Conservation (phyloP, 2,888 invertebrate species). For the Apoda limacodes region DNA sequence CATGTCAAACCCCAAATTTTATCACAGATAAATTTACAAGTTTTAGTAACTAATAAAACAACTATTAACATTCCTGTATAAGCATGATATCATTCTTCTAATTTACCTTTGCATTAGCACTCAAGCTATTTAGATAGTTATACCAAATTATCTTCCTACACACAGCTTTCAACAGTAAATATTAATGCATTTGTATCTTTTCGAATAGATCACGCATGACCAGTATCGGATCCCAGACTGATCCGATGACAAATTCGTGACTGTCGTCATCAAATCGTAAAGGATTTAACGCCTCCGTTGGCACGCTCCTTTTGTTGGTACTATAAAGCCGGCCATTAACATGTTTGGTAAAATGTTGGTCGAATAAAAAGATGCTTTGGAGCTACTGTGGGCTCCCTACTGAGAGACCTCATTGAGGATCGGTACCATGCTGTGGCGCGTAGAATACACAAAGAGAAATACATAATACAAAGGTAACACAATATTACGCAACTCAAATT, state of each 20-base stretch:
- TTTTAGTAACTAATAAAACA: slow-evolving; percentile 30
- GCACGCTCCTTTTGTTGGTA: slow-evolving; percentile 66
- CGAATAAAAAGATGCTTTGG: slow-evolving; percentile 59
- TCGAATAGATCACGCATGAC: slow-evolving; percentile 15
- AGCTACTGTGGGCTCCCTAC: slow-evolving; percentile 62
- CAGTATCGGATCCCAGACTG: slow-evolving; percentile 28
- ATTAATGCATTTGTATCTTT: background rate
- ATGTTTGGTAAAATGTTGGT: slow-evolving; percentile 66
- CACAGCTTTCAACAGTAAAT: background rate
- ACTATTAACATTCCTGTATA: too few relatives aligned
- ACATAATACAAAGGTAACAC: background rate
- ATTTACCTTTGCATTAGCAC: too few relatives aligned
- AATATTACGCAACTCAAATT: too few relatives aligned
- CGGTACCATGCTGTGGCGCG: slow-evolving; percentile 51
- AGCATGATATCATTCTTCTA: too few relatives aligned
- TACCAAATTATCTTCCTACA: too few relatives aligned
- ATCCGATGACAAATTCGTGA: slow-evolving; percentile 60
- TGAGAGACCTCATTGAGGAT: slow-evolving; percentile 46
- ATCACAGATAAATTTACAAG: slow-evolving; percentile 68
- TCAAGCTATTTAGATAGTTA: too few relatives aligned
- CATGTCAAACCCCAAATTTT: slow-evolving; percentile 23
- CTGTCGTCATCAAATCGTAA: slow-evolving; percentile 64
- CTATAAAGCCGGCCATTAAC: slow-evolving; percentile 66
- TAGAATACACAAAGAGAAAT: slow-evolving; percentile 36
- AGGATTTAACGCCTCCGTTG: slow-evolving; percentile 70